Base-by-base conservation (phyloP, 2,888 invertebrate species). In the Eupeodes luniger region DNA sequence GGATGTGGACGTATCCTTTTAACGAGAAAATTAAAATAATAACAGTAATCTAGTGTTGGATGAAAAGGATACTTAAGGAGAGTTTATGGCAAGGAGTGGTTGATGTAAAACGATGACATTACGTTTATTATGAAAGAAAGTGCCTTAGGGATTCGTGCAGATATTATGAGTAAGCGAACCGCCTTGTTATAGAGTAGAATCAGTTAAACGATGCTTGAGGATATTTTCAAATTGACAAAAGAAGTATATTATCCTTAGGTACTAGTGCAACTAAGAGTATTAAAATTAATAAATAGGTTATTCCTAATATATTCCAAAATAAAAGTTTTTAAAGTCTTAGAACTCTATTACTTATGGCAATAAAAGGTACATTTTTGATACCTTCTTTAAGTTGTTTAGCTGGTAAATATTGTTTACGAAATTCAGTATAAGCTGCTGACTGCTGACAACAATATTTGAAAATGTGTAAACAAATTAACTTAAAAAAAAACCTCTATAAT, bases 11-110 rank as follows among this genome's bases (percentile, higher is more conserved):
- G 75, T 59, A 85, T 84, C 70, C 77, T 81, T 88, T 88, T 81
- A 87, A 87, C 62, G 88, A 88, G 75, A 85, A 88, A 84, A 85
- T 88, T 85, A 85, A 85, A 88, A 88, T 88, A 81, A 88, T 75
- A 78, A 78, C 81, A 81, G 69, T 81, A 85, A 88, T 85, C 74
- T 78, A 27, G 36, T 77, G 61, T 69, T 55, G 40, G 77, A 44
- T 72, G 83, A 83, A 69, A 80, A 55, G 80, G 57, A 72, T 55
- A 69, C 49, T 51, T 36, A 79, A 47, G 49, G 1, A 19, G 12
- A 61, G 76, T 40, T 49, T 76, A 27, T 79, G 47, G 53, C 51
- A 62, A 74, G 70, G 62, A 57, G 72, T 70, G 84, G 47, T 27
- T 34, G 14, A 75, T 70, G 81, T 81, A 80, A 87, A 83, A 80